Evolutionary conservation across 2,113 vertebrate genomes (phyloP), one percentile per base, ranked within the genome.

Genomic region (Protomyctophum bolini): DNA sequence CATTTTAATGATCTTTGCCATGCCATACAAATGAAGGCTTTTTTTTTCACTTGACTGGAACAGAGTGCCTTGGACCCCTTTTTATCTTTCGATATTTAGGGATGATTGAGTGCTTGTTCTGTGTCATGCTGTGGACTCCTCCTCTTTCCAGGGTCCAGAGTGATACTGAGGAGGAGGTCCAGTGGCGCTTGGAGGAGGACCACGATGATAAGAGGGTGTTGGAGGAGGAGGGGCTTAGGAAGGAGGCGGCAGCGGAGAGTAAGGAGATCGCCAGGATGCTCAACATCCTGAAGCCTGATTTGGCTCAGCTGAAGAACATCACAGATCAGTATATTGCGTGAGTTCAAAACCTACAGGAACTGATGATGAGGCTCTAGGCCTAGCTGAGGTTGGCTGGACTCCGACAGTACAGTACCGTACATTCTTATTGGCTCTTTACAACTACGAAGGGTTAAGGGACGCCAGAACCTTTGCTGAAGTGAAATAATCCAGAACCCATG

Each of bases 271-370:
- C 98, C 91, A 96, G 94, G 47, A 95, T 95, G 64, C 97, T 98
- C 91, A 97, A 95, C 88, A 96, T 93, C 91, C 95, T 99, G 76
- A 99, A 97, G 65, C 96, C 97, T 1, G 96, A 98, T 82, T 95
- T 99, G 63, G 94, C 98, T 88, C 96, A 98, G 80, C 93, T 99
- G 77, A 94, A 95, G 81, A 99, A 96, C 91, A 97, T 97, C 41
- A 93, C 97, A 94, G 97, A 99, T 91, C 98, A 99, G 49, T 99
- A 98, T 87, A 92, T 99, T 78, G 93, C 97, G 98, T 99, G 83
- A 90, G 96, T 91, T 28, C 0, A 57, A 21, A 10, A 41, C 33
- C 33, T 41, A 41, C 33, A 41, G 33, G 33, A 41, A 41, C 33
- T 41, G 21, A 21, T 21, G 21, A 21, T 21, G 33, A 41, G 33